These are phyloP conservation scores for Danio jaintianensis DNA, from an alignment of 2,797 vertebrate genomes.

Conservation along the genomic window DNA sequence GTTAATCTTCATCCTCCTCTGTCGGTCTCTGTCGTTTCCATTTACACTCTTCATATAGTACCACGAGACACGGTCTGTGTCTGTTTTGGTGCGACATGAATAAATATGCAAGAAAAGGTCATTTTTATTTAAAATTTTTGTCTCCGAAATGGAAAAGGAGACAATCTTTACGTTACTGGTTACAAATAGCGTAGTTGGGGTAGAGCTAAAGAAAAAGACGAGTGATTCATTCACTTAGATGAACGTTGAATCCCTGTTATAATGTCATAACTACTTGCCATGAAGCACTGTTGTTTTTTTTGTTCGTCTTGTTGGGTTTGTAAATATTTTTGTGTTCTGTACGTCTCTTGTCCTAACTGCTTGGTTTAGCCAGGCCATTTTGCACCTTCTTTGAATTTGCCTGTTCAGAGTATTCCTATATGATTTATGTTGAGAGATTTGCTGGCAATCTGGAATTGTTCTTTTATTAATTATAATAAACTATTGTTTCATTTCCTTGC, in stretches of 20 bases:
- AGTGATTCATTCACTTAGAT: conserved; percentile 67
- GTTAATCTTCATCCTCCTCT: conserved; percentile 50
- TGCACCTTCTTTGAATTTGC: conserved; percentile 78
- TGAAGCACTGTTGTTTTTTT: conserved; percentile 79
- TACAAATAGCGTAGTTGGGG: conserved; percentile 37
- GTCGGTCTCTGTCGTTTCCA: conserved; percentile 45
- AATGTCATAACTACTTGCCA: conserved; percentile 72
- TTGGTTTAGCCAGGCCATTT: conserved; percentile 73
- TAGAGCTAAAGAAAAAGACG: conserved; percentile 38
- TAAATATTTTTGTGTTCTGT: conserved; percentile 82
- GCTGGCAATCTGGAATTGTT: conserved; percentile 87
- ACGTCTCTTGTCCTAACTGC: conserved; percentile 51
- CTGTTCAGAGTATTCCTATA: conserved; percentile 71
- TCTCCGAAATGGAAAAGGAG: conserved; percentile 58
- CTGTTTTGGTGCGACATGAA: conserved; percentile 69
- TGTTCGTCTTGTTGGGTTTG: conserved; percentile 74
- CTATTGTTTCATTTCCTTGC: conserved; percentile 35
- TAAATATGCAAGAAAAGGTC: conserved; percentile 62
- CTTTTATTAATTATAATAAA: conserved; percentile 84
- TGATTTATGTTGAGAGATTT: conserved; percentile 78
- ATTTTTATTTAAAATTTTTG: conserved; percentile 24
- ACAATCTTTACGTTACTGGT: conserved; percentile 63
- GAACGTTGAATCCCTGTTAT: conserved; percentile 72
- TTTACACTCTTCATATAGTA: conserved; percentile 52
- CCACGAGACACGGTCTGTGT: conserved; percentile 56